A percentile compares a stretch with the other conserved stretches of the same genome.
phyloP scores from a whole-genome alignment of 2,797 vertebrate genomes.

The Sparidentex hasta region DNA sequence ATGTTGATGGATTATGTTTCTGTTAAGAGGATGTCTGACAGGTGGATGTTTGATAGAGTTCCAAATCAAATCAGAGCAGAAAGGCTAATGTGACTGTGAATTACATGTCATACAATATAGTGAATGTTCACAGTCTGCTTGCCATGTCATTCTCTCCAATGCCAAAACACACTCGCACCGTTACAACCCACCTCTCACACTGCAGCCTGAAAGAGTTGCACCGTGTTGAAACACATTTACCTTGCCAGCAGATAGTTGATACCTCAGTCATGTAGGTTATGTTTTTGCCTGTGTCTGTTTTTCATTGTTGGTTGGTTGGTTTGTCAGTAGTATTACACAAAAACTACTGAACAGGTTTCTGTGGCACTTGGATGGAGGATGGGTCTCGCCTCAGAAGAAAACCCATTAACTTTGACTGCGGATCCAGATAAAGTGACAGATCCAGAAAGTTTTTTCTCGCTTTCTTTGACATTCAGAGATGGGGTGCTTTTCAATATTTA shows the following conservation, averaged over 20 bases:
- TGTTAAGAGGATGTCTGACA: slow-evolving; percentile 50
- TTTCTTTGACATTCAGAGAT: too few relatives aligned
- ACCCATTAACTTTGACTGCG: too few relatives aligned
- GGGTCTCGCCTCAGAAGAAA: too few relatives aligned
- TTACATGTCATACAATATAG: slow-evolving; percentile 49
- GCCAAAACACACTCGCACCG: slow-evolving; percentile 1
- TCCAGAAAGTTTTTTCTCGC: too few relatives aligned
- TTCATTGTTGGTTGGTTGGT: too few relatives aligned
- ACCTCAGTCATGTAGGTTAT: neutral
- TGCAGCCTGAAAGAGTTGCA: neutral
- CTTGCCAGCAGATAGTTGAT: neutral
- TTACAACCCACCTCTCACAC: neutral
- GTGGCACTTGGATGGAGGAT: too few relatives aligned
- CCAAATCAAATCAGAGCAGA: slow-evolving; percentile 51
- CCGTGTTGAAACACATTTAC: neutral
- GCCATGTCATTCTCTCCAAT: slow-evolving; percentile 13
- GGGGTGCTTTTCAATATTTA: too few relatives aligned
- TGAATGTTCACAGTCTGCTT: slow-evolving; percentile 47
- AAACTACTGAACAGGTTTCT: too few relatives aligned
- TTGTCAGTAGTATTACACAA: too few relatives aligned
- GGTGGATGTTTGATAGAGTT: slow-evolving; percentile 51
- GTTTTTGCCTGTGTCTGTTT: too few relatives aligned
- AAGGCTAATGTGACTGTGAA: slow-evolving; percentile 50
- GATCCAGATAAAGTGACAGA: too few relatives aligned
- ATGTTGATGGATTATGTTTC: slow-evolving; percentile 54